Conservation (phyloP, 2,113 vertebrate genomes). For the Dromas ardeola region DNA sequence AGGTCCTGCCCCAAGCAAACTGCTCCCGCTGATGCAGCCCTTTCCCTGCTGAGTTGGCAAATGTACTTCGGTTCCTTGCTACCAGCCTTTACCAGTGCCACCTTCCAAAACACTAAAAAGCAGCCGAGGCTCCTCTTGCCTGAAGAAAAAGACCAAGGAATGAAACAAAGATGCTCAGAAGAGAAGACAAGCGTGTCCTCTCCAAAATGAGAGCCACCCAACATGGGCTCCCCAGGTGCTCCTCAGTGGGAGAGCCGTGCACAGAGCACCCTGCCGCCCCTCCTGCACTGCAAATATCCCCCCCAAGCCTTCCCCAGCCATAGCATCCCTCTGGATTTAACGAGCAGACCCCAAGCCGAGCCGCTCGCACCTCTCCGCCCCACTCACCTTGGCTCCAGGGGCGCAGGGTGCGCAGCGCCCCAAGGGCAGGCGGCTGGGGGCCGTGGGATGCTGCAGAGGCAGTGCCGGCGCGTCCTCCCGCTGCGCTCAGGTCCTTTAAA, state of each 20-base stretch:
- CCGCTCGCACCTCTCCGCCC: rapidly evolving
- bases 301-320: neutral
- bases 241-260: neutral
- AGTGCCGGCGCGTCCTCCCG: neutral
- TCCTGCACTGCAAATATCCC: neutral
- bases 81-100: neutral
- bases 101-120: neutral
- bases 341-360: rapidly evolving
- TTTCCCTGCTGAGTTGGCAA: neutral
- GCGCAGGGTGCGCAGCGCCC: neutral
- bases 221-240: rapidly evolving
- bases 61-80: neutral
- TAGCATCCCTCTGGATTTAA: neutral
- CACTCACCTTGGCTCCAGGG: neutral
- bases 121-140: neutral
- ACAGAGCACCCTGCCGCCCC: neutral
- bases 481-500: constrained; percentile 17
- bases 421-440: neutral
- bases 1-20: neutral
- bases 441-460: neutral
- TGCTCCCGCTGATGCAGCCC: neutral
- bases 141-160: neutral
- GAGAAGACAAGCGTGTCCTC: neutral
- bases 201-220: neutral
- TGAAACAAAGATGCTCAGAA: neutral